phyloP scores from a whole-genome alignment of 2,113 vertebrate genomes.

The Mormoops blainvillei region DNA sequence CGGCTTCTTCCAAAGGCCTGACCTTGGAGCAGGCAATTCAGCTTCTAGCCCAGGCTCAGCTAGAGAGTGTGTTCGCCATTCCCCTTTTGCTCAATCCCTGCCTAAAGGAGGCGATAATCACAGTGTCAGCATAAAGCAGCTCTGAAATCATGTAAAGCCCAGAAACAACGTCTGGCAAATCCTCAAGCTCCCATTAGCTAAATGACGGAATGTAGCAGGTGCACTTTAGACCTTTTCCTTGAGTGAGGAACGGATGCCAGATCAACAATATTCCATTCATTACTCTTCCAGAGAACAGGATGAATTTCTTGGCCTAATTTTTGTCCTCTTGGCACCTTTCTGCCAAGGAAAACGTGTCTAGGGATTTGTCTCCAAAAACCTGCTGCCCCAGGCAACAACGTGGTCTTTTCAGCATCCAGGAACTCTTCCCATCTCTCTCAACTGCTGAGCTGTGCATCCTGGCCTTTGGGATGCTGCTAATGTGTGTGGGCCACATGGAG shows the following conservation, averaged over 20 bases:
- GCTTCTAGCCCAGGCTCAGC: background rate
- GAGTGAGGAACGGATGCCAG: conserved; percentile 19
- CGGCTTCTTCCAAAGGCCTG: background rate
- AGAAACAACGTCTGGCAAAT: background rate
- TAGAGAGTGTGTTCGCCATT: background rate
- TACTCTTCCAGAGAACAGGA: background rate
- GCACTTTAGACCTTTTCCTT: conserved; percentile 14
- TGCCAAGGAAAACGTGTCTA: background rate
- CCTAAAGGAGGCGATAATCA: background rate
- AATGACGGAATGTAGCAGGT: background rate
- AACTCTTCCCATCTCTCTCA: background rate
- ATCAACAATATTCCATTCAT: conserved; percentile 13
- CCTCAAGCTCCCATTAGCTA: background rate
- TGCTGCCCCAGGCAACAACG: background rate
- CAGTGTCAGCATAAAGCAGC: background rate
- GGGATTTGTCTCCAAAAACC: background rate
- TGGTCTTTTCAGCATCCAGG: background rate
- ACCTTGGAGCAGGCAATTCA: background rate
- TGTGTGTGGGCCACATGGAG: background rate
- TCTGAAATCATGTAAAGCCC: background rate
- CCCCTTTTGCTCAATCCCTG: background rate
- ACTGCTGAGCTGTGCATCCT: background rate
- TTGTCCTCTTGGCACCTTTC: background rate
- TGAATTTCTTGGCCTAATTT: background rate
- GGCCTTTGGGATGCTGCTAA: background rate